Conservation (phyloP, 2,113 vertebrate species). For the Labeo rohita region DNA sequence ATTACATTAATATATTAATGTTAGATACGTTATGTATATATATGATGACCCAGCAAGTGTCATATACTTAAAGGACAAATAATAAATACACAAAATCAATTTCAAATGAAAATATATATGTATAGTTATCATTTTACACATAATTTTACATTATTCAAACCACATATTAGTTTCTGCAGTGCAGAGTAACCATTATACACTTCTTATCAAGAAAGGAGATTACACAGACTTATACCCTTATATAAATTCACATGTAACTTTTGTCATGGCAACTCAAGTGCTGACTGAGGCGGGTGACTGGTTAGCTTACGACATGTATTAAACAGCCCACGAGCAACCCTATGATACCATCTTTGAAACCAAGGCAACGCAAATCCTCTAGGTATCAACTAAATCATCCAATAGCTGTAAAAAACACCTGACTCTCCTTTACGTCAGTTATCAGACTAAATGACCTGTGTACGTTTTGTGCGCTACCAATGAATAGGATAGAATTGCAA, state of each 20-base stretch:
- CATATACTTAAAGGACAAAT: not conserved
- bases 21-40: not conserved
- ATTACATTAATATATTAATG: not conserved
- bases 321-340: constrained; percentile 49
- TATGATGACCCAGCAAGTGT: not conserved
- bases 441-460: not conserved
- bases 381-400: constrained; percentile 47
- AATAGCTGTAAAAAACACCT: constrained; percentile 29
- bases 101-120: not conserved
- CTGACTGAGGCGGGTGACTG: constrained; percentile 21
- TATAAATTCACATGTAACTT: constrained; percentile 47
- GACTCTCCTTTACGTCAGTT: constrained; percentile 7
- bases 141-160: not conserved
- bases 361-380: constrained; percentile 67
- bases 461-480: constrained; percentile 10
- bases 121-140: not conserved
- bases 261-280: constrained; percentile 38
- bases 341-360: constrained; percentile 72
- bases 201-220: not conserved
- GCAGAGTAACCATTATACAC: not conserved
- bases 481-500: not conserved
- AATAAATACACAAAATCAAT: not conserved
- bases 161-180: not conserved
- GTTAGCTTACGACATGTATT: constrained; percentile 55
- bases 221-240: constrained; percentile 12